Percentiles rank a stretch among this genome's conserved stretches.
phyloP scores from a whole-genome alignment of 2,113 vertebrate genomes.

The Gulo gulo region DNA sequence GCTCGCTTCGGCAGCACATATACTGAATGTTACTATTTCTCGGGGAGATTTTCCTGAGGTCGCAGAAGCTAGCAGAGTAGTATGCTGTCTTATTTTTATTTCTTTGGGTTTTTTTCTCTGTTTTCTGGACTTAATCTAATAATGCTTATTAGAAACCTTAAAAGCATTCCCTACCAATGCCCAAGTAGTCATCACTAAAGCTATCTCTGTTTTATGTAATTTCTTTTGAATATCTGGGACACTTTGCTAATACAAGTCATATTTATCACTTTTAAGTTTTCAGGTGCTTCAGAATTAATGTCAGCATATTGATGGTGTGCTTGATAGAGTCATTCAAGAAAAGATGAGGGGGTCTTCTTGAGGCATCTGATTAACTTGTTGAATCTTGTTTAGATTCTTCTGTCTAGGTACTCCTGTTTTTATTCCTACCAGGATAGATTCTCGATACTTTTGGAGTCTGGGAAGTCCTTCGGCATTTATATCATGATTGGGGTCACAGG shows the following conservation, averaged over 20 bases:
- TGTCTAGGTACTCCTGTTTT: not conserved
- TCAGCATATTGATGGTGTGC: not conserved
- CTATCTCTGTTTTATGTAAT: not conserved
- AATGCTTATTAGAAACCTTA: not conserved
- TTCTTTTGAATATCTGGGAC: not conserved
- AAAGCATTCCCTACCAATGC: not conserved
- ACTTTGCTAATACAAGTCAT: not conserved
- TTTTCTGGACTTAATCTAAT: not conserved
- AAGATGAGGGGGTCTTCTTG: not conserved
- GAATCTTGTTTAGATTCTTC: not conserved
- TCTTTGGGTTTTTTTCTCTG: not conserved
- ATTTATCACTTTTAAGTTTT: not conserved
- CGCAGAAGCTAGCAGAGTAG: not conserved
- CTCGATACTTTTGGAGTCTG: not conserved
- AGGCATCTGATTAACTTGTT: not conserved
- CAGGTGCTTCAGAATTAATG: not conserved
- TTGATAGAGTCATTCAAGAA: not conserved
- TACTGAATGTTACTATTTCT: not conserved
- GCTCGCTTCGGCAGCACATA: too few species aligned
- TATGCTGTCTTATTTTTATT: not conserved
- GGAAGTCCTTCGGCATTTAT: not conserved
- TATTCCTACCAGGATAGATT: not conserved
- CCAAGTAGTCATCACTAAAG: not conserved
- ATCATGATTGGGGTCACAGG: not conserved
- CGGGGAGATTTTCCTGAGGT: not conserved